Conservation (phyloP, 2,888 invertebrate genomes). For the Eupithecia subfuscata region DNA sequence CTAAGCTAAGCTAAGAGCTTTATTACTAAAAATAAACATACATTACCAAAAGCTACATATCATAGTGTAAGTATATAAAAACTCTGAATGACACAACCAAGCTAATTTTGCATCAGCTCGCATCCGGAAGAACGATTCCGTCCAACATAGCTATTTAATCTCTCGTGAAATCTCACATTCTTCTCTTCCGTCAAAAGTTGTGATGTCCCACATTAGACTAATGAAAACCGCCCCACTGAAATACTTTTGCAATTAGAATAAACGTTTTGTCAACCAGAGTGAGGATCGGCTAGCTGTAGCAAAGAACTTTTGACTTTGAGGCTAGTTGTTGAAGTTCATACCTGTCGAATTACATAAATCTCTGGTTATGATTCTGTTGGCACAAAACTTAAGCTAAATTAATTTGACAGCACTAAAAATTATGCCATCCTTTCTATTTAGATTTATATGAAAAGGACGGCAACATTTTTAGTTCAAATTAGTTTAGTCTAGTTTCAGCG, state of each 20-base stretch:
- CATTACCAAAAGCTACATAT: too few relatives aligned
- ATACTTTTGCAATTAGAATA: conserved; percentile 70
- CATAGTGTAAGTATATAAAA: too few relatives aligned
- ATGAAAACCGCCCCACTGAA: conserved; percentile 64
- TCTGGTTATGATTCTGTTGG: too few relatives aligned
- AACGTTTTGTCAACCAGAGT: conserved; percentile 49
- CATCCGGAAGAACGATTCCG: neutral
- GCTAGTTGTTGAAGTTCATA: neutral
- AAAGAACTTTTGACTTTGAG: neutral
- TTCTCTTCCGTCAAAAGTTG: conserved; percentile 48
- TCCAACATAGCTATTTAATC: conserved; percentile 45
- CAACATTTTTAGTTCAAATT: too few relatives aligned
- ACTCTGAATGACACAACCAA: too few relatives aligned
- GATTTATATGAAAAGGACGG: too few relatives aligned
- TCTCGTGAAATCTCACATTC: conserved; percentile 44
- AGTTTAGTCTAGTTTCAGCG: too few relatives aligned
- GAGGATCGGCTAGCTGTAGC: conserved; percentile 4
- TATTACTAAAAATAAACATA: too few relatives aligned
- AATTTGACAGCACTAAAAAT: too few relatives aligned
- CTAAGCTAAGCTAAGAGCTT: too few relatives aligned
- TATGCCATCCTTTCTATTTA: too few relatives aligned
- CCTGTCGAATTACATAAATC: neutral
- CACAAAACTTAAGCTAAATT: too few relatives aligned
- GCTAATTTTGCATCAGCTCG: neutral
- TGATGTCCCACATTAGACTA: conserved; percentile 58